A percentile compares a stretch with the other conserved stretches of the same genome.
phyloP scores from a whole-genome alignment of 2,888 invertebrate species.

The Oxytorus armatus region DNA sequence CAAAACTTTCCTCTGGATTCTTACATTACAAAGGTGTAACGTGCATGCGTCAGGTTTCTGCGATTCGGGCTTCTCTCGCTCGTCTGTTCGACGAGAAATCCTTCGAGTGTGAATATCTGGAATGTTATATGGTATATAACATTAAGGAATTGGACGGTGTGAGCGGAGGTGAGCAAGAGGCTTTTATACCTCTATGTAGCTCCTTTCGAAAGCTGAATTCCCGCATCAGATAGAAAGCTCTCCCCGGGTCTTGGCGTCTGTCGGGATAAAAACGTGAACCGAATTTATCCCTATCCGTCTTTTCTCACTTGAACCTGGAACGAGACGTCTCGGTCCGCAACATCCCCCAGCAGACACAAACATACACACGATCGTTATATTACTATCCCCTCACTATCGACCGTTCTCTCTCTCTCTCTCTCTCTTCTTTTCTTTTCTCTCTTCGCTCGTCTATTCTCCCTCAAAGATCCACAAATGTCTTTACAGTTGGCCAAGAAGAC shows the following conservation, averaged over 20 bases:
- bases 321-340: conserved; percentile 35
- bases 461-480: conserved; percentile 23
- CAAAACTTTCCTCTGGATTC: too few species aligned
- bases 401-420: too few species aligned
- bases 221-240: conserved; percentile 39
- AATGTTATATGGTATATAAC: conserved; percentile 17
- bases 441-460: conserved; percentile 14
- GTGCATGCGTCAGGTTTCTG: background rate
- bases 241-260: conserved; percentile 29
- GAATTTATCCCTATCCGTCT: conserved; percentile 54
- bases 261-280: conserved; percentile 54
- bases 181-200: conserved; percentile 14
- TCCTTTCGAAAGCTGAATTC: conserved; percentile 51
- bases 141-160: background rate
- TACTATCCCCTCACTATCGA: conserved; percentile 30
- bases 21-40: too few species aligned
- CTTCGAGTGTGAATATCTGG: conserved; percentile 43
- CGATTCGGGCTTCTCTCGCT: background rate
- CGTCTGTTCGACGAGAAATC: conserved; percentile 16
- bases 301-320: conserved; percentile 39
- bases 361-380: conserved; percentile 37
- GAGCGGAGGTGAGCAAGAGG: conserved; percentile 14
- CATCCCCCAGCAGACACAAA: background rate
- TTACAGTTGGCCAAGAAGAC: conserved; percentile 25
- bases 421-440: too few species aligned